These are phyloP conservation scores for Eptatretus atami DNA, from an alignment of 2,797 vertebrate genomes.

Conservation along the genomic window DNA sequence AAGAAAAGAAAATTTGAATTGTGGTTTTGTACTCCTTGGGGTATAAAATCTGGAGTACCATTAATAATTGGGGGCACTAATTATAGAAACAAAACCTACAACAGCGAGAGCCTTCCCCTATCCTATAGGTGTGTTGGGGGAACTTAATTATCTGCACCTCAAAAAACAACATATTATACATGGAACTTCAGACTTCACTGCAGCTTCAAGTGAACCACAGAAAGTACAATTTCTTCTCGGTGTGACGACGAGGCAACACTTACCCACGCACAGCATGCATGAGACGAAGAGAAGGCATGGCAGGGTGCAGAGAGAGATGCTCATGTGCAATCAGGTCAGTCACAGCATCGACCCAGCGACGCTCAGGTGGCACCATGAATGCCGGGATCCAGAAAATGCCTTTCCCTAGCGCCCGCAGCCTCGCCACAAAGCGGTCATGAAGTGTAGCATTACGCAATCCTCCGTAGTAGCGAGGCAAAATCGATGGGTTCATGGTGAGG, in stretches of 20 bases:
- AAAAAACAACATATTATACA: too few relatives aligned
- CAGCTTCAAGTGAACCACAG: too few relatives aligned
- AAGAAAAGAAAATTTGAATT: too few relatives aligned
- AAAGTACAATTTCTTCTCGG: too few relatives aligned
- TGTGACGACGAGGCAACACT: constrained; percentile 13
- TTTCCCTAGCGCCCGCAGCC: constrained; percentile 40
- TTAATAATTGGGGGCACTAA: too few relatives aligned
- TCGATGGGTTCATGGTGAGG: constrained; percentile 91
- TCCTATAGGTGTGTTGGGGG: too few relatives aligned
- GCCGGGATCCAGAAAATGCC: constrained; percentile 89
- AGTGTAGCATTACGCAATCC: constrained; percentile 53
- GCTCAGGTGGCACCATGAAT: constrained; percentile 82
- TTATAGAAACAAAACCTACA: too few relatives aligned
- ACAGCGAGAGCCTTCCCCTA: too few relatives aligned
- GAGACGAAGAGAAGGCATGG: constrained; percentile 67
- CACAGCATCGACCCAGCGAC: constrained; percentile 65
- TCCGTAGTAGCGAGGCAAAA: constrained; percentile 72
- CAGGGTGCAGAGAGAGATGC: constrained; percentile 40
- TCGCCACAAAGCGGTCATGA: constrained; percentile 39
- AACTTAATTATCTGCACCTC: too few relatives aligned
- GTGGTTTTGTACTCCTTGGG: too few relatives aligned
- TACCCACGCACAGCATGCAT: constrained; percentile 82
- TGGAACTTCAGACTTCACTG: too few relatives aligned
- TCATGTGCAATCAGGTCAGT: constrained; percentile 55
- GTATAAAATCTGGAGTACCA: too few relatives aligned